phyloP scores from a whole-genome alignment of 2,888 invertebrate genomes.

The Plemyria rubiginata region DNA sequence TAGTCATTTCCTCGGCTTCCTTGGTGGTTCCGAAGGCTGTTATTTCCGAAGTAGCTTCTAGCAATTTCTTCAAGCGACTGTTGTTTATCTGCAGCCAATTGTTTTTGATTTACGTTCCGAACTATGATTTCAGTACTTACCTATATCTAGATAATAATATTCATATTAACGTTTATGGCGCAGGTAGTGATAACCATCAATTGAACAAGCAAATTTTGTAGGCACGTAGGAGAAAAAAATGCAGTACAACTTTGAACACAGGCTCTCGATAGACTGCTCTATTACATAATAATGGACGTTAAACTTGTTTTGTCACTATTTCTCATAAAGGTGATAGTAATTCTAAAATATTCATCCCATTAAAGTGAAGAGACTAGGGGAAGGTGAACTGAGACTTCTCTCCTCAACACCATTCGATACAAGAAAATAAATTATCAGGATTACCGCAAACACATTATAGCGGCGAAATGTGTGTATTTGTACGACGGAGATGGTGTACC shows the following conservation, averaged over 20 bases:
- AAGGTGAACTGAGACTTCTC: slow-evolving; percentile 6
- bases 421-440: slow-evolving; percentile 60
- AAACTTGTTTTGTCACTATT: no score
- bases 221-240: no score
- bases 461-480: slow-evolving; percentile 72
- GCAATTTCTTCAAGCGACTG: slow-evolving; percentile 31
- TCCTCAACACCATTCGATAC: slow-evolving; percentile 37
- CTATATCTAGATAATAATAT: neutral
- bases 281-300: no score
- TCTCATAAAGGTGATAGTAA: no score
- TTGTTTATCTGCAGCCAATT: slow-evolving; percentile 18
- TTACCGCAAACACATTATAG: slow-evolving; percentile 78
- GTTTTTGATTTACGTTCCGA: neutral
- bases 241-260: no score
- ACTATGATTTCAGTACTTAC: neutral
- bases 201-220: no score
- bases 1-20: slow-evolving; percentile 42
- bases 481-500: slow-evolving; percentile 73
- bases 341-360: slow-evolving; percentile 1
- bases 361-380: neutral
- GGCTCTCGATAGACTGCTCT: no score
- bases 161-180: neutral
- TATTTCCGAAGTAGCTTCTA: slow-evolving; percentile 38
- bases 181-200: neutral
- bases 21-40: slow-evolving; percentile 29